These are phyloP conservation scores for Brachypodius melanocephalos DNA, from an alignment of 2,113 vertebrate species.

Conservation along the genomic window DNA sequence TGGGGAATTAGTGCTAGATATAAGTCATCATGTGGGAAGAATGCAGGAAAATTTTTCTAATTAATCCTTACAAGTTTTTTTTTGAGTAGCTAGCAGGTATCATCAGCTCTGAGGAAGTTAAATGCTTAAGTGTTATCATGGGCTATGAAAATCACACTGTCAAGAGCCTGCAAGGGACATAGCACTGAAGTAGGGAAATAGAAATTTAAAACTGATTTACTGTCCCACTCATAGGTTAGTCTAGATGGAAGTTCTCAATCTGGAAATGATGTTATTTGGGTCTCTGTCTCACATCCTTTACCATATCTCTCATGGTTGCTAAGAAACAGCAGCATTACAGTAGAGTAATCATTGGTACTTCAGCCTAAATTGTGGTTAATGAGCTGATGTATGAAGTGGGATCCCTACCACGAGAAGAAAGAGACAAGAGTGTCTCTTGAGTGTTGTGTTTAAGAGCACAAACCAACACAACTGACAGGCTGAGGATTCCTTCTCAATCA, in stretches of 20 bases:
- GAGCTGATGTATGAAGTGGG: slow-evolving; percentile 7
- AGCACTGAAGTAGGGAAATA: neutral
- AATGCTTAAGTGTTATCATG: neutral
- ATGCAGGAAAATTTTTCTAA: slow-evolving; percentile 4
- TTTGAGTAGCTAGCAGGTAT: neutral
- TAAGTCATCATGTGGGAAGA: neutral
- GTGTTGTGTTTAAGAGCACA: neutral
- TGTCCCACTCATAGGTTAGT: neutral
- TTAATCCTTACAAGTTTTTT: neutral
- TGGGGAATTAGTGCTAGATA: neutral
- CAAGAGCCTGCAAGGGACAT: neutral
- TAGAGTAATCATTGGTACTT: slow-evolving; percentile 30
- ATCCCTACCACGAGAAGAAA: neutral
- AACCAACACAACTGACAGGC: neutral
- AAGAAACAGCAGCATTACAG: slow-evolving; percentile 44
- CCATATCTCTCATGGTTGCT: slow-evolving; percentile 15
- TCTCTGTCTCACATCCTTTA: slow-evolving; percentile 18
- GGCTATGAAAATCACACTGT: neutral
- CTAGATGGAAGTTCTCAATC: slow-evolving; percentile 27
- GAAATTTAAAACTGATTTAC: neutral
- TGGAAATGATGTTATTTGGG: slow-evolving; percentile 12
- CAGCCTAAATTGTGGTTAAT: slow-evolving; percentile 31
- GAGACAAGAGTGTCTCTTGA: too few relatives aligned
- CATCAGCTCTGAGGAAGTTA: neutral
- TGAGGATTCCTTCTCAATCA: neutral